Base-by-base conservation (phyloP, 2,797 vertebrate genomes). In the Agapornis canus region DNA sequence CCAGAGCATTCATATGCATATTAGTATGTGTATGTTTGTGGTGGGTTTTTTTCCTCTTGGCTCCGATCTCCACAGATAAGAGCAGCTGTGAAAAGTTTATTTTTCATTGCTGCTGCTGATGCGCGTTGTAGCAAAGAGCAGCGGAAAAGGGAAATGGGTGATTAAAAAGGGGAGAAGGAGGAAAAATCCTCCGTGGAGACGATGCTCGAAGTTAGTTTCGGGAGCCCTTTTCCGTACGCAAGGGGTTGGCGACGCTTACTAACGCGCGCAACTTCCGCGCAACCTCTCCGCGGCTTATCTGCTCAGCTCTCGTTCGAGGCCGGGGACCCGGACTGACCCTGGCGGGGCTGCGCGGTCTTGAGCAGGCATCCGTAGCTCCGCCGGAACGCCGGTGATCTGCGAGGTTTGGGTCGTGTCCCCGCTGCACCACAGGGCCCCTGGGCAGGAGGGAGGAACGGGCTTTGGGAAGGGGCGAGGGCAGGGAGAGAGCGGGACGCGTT, bases 81-180 rank as follows among this genome's bases (percentile, higher is more conserved):
- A 65, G 54, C 48, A 29, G n/a, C 35, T 25, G 51, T 13, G 73
- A 92, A 95, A 96, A 95, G 84, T 94, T 92, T 71, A 4, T 27
- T 52, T 81, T 51, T 63, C n/a, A 40, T 40, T 73, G 83, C n/a
- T 40, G 52, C 65, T 64, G 57, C 48, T 31, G 51, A n/a, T 13
- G 64, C 40, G 25, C 32, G 23, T 54, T 89, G 35, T 86, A 65
- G 43, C 59, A 9, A 27, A n/a, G 54, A 43, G 17, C 32, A 12
- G 42, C 14, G 9, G 18, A n/a, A 21, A 25, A 19, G 32, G 15
- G 22, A 17, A n/a, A 47, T 4, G 25, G 21, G 32, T 13, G 35
- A 17, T 79, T 23, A 22, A 42, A 61, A 54, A 12, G 37, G 23
- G 13, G 16, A 17, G 13, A 52, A 48, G 11, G 15, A 54, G 42